A percentile compares a stretch with the other conserved stretches of the same genome.
These are phyloP conservation scores for Podiceps cristatus DNA, from an alignment of 2,113 vertebrate genomes.

Conservation along the genomic window DNA sequence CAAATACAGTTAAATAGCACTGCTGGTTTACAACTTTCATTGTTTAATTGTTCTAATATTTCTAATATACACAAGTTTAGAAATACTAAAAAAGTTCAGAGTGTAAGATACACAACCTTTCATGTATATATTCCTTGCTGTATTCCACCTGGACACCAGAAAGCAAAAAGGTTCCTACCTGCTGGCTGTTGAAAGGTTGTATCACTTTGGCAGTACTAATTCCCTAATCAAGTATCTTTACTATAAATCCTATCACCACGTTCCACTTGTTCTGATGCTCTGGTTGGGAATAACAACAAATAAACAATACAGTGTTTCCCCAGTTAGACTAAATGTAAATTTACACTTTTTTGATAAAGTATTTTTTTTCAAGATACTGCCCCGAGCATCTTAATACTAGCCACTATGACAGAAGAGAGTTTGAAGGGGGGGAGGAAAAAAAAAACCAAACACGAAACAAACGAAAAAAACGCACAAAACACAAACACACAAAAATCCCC, in stretches of 20 bases:
- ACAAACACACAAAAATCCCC: not conserved
- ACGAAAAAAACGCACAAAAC: no score
- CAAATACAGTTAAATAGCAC: not conserved
- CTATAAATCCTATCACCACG: not conserved
- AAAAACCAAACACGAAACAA: no score
- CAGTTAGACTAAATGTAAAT: not conserved
- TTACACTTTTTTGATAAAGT: not conserved
- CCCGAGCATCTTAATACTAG: not conserved
- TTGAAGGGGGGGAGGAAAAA: not conserved
- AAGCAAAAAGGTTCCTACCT: not conserved
- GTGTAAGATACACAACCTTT: not conserved
- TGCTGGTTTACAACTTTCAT: not conserved
- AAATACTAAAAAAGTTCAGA: not conserved
- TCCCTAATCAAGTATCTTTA: not conserved
- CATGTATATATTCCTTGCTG: not conserved
- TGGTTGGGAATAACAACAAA: not conserved
- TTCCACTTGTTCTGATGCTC: not conserved
- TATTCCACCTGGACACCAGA: not conserved
- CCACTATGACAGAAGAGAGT: not conserved
- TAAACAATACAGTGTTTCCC: not conserved
- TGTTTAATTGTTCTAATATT: not conserved
- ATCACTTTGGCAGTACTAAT: not conserved
- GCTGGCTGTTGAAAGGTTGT: not conserved
- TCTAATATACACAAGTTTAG: not conserved
- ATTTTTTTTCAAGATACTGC: not conserved